Conservation (phyloP, 1,140 invertebrate species). For the Scaptomyza graminum region DNA sequence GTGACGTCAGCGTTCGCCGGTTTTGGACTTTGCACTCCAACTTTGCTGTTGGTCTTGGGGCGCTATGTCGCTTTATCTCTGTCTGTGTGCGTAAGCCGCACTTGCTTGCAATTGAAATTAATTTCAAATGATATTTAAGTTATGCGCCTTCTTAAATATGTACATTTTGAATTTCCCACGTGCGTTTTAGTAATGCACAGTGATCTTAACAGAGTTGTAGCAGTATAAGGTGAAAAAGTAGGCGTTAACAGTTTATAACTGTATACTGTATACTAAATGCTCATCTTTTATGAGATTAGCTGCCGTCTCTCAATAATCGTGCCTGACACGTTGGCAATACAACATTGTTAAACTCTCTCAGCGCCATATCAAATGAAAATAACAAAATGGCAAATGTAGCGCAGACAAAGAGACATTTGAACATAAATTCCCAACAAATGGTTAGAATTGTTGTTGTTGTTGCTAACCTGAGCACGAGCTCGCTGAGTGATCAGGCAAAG, state of each 20-base stretch:
- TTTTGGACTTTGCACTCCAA: constrained; percentile 58
- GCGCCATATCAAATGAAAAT: constrained; percentile 47
- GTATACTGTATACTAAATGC: constrained; percentile 16
- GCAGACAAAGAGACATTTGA: not conserved
- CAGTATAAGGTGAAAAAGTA: constrained; percentile 1
- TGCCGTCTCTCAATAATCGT: constrained; percentile 32
- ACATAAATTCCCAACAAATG: constrained; percentile 54
- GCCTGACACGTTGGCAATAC: constrained; percentile 45
- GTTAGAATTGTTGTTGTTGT: constrained; percentile 52
- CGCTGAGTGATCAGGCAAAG: constrained; percentile 58
- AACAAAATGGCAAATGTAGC: constrained; percentile 10
- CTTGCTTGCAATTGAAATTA: constrained; percentile 21
- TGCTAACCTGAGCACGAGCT: constrained; percentile 64
- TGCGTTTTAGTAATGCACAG: not conserved
- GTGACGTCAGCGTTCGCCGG: constrained; percentile 61
- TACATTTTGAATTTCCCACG: not conserved
- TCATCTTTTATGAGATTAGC: constrained; percentile 9
- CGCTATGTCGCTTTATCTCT: not conserved
- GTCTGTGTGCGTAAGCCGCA: constrained; percentile 3
- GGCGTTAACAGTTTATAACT: not conserved
- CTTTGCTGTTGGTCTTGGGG: constrained; percentile 28
- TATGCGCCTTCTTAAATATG: constrained; percentile 13
- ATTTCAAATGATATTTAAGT: constrained; percentile 24
- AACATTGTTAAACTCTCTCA: constrained; percentile 41
- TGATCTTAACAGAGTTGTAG: not conserved